phyloP scores from a whole-genome alignment of 2,888 invertebrate genomes.

The Corbicula japonica region DNA sequence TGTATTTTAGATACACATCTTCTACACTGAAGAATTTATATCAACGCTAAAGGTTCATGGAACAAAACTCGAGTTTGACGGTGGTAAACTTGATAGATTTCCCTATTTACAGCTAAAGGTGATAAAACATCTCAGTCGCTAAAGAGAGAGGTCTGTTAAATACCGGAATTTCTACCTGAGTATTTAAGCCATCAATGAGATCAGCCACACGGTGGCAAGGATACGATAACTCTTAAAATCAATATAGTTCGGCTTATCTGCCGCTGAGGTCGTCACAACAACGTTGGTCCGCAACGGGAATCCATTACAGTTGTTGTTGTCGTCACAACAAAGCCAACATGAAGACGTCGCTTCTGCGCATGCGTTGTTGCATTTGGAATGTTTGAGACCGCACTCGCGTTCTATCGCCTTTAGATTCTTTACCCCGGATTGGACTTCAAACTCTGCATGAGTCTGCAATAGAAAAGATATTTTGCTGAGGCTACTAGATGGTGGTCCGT shows the following conservation, averaged over 20 bases:
- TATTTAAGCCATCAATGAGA: slow-evolving; percentile 2
- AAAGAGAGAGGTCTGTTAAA: no score
- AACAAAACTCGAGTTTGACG: no score
- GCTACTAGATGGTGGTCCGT: no score
- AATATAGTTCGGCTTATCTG: not conserved
- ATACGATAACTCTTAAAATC: no score
- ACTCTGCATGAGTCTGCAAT: slow-evolving; percentile 48
- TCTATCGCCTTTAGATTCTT: slow-evolving; percentile 31
- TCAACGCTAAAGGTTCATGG: no score
- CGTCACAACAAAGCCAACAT: slow-evolving; percentile 57
- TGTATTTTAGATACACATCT: no score
- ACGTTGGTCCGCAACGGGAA: slow-evolving; percentile 53
- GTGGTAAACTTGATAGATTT: no score
- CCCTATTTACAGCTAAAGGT: no score
- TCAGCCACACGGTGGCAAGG: not conserved
- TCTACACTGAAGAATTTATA: no score
- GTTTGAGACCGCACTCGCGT: slow-evolving; percentile 45
- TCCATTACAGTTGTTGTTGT: slow-evolving; percentile 56
- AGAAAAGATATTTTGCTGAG: no score
- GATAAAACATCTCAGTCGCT: no score
- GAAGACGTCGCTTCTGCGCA: slow-evolving; percentile 45
- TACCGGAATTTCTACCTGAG: not conserved
- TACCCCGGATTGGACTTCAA: slow-evolving; percentile 18
- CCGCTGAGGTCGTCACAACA: slow-evolving; percentile 38
- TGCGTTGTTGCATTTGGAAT: slow-evolving; percentile 55